phyloP scores from a whole-genome alignment of 1,140 invertebrate genomes.

The Onthophagus taurus region DNA sequence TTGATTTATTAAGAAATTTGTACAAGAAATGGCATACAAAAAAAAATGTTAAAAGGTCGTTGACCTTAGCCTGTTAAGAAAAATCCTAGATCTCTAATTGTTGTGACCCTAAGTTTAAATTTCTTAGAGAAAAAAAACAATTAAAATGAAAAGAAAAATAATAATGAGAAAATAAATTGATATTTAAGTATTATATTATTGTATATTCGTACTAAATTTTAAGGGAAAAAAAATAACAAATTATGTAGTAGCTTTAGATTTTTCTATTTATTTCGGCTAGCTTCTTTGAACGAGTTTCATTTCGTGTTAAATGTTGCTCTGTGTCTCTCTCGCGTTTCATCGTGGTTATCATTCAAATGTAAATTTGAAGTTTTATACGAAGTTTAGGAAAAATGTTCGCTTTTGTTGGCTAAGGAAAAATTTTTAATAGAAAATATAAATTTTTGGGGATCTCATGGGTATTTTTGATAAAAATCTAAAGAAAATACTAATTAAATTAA shows the following conservation, averaged over 20 bases:
- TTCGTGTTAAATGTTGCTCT: constrained; percentile 3
- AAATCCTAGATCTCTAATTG: constrained; percentile 12
- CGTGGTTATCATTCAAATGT: constrained; percentile 3
- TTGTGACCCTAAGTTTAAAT: no score
- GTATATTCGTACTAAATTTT: constrained; percentile 12
- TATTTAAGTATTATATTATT: constrained; percentile 14
- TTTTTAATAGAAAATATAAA: neutral
- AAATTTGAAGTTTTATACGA: constrained; percentile 3
- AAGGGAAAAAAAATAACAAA: constrained; percentile 6
- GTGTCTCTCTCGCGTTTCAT: constrained; percentile 4
- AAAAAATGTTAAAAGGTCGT: constrained; percentile 6
- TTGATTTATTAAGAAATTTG: neutral
- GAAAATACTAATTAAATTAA: no score
- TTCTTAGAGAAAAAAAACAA: constrained; percentile 11
- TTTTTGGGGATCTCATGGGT: neutral
- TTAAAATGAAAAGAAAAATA: constrained; percentile 6
- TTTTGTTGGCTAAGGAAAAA: neutral
- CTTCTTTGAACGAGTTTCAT: no score
- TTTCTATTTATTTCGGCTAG: constrained; percentile 13
- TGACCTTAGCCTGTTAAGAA: constrained; percentile 10
- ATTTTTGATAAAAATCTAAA: constrained; percentile 11
- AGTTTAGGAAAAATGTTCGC: neutral
- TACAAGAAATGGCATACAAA: neutral
- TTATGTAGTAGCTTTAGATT: constrained; percentile 9
- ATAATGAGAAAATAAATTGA: constrained; percentile 11